phyloP scores from a whole-genome alignment of 2,113 vertebrate species.

The Callocephalon fimbriatum region DNA sequence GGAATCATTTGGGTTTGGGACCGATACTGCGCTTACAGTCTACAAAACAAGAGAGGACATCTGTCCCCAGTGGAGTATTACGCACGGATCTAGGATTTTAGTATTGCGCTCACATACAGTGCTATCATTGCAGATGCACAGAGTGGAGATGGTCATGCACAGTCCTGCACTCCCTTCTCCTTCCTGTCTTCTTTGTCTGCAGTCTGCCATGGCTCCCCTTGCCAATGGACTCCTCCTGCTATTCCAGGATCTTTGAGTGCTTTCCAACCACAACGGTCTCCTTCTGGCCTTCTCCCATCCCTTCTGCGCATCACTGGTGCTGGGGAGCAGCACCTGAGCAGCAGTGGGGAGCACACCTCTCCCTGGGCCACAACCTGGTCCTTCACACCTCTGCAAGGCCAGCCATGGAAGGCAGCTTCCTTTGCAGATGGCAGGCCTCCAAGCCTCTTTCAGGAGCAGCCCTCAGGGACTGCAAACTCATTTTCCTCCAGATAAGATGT shows the following conservation, averaged over 20 bases:
- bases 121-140: neutral
- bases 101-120: neutral
- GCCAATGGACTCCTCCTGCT: neutral
- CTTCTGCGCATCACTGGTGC: rapidly evolving
- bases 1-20: slow-evolving; percentile 46
- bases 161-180: neutral
- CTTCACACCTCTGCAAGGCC: neutral
- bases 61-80: slow-evolving; percentile 45
- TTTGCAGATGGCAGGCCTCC: neutral
- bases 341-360: neutral
- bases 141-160: neutral
- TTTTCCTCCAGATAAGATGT: neutral
- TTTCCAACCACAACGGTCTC: neutral
- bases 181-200: neutral
- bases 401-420: neutral
- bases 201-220: rapidly evolving
- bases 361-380: neutral
- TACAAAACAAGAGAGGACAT: slow-evolving; percentile 55
- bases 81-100: slow-evolving; percentile 15
- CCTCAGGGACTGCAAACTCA: neutral
- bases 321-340: neutral
- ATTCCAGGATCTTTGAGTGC: neutral
- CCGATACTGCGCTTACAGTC: neutral
- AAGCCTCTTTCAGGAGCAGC: neutral
- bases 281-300: neutral